phyloP scores from a whole-genome alignment of 2,113 vertebrate species.

The Columbina picui region DNA sequence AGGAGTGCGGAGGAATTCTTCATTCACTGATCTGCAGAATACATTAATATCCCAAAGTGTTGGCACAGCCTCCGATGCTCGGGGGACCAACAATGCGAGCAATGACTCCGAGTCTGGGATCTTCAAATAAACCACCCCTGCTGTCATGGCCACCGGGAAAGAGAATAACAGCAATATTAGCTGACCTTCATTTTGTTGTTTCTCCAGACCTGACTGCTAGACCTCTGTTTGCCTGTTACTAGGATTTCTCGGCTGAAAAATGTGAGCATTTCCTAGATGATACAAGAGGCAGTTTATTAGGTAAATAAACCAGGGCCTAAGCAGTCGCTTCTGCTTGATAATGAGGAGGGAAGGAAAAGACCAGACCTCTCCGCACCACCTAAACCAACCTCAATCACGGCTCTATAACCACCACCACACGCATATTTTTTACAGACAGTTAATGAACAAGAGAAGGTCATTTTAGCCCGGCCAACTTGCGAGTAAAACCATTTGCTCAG shows the following conservation, averaged over 20 bases:
- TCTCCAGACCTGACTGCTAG: constrained; percentile 89
- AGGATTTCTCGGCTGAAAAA: constrained; percentile 89
- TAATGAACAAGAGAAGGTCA: constrained; percentile 61
- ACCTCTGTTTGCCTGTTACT: constrained; percentile 91
- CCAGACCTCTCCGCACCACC: constrained; percentile 39
- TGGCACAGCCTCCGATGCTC: constrained; percentile 83
- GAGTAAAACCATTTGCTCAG: constrained; percentile 16
- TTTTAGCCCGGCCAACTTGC: background rate
- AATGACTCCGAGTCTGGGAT: constrained; percentile 97
- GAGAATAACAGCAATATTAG: constrained; percentile 96
- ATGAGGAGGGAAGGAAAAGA: constrained; percentile 66
- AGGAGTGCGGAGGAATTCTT: constrained; percentile 79
- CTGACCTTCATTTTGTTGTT: constrained; percentile 94
- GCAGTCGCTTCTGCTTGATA: constrained; percentile 67
- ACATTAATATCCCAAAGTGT: constrained; percentile 92
- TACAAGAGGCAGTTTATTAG: constrained; percentile 86
- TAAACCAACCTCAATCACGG: constrained; percentile 32
- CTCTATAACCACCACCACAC: background rate
- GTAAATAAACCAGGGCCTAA: constrained; percentile 84
- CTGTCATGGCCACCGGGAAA: constrained; percentile 97
- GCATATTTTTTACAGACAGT: constrained; percentile 39
- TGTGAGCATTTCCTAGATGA: constrained; percentile 83
- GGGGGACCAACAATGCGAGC: constrained; percentile 86
- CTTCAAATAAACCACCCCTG: constrained; percentile 97
- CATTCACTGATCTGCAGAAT: constrained; percentile 86